A percentile compares a stretch with the other conserved stretches of the same genome.
Conservation (phyloP, 2,797 vertebrate species). For the Craterocephalus amniculus region DNA sequence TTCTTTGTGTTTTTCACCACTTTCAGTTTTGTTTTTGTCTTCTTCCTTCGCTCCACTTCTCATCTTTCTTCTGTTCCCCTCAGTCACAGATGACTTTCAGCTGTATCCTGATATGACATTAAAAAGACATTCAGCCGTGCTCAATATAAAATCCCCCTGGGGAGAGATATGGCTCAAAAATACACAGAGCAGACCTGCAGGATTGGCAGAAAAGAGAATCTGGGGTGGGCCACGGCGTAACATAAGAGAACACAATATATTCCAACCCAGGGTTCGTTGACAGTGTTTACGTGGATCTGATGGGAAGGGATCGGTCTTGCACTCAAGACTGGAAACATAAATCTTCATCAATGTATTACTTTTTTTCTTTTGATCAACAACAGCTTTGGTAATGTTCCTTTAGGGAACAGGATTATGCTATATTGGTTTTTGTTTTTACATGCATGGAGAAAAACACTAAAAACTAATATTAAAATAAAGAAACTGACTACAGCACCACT, state of each 20-base stretch:
- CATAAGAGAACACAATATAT: conserved; percentile 64
- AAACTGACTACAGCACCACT: conserved; percentile 2
- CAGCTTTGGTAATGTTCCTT: conserved; percentile 44
- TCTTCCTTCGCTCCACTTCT: conserved; percentile 4
- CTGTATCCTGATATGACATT: conserved; percentile 60
- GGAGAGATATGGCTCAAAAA: conserved; percentile 60
- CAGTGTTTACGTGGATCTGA: conserved; percentile 72
- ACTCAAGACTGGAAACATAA: conserved; percentile 58
- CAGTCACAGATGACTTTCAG: conserved; percentile 39
- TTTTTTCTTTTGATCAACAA: conserved; percentile 64
- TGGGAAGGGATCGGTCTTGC: conserved; percentile 62
- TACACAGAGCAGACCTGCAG: conserved; percentile 75
- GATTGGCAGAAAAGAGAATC: conserved; percentile 63
- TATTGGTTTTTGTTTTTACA: conserved; percentile 24
- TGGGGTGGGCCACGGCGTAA: conserved; percentile 62
- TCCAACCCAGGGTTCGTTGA: conserved; percentile 53
- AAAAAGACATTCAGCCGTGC: conserved; percentile 61
- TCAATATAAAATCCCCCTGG: conserved; percentile 36
- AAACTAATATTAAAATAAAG: conserved; percentile 47
- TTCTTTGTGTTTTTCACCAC: conserved; percentile 18
- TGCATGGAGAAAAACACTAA: neutral
- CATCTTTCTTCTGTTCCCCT: conserved; percentile 16
- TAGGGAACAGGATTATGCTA: conserved; percentile 20
- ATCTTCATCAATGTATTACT: conserved; percentile 65
- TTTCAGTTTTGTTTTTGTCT: conserved; percentile 5